Base-by-base conservation (phyloP, 2,888 invertebrate genomes). In the Ennomos erosarius region DNA sequence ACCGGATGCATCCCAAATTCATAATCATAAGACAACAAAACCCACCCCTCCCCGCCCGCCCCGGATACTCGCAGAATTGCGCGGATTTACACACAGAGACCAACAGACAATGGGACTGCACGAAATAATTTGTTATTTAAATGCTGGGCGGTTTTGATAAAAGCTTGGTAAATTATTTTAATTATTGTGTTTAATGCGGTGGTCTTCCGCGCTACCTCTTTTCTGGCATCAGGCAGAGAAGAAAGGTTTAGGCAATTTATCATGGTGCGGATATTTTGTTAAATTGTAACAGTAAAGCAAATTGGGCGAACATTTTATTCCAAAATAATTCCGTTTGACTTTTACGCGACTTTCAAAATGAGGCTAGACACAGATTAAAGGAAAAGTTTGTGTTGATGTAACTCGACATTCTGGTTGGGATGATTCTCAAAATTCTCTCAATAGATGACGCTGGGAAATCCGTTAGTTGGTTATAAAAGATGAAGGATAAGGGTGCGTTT, bases 1-100 rank as follows among this genome's bases (percentile, higher is more conserved):
- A 65, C 71, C 69, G 74, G 73, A 77, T 79, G 76, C 81, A 80
- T 72, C 75, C 76, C 74, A 81, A 69, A 82, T 84, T 85, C 83
- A 83, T 86, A 85, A 85, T 81, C 81, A 77, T 76, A 74, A 80
- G 76, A 81, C 80, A 80, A 76, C 76, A 75, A 71, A 64, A 71
- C 74, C 63, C 55, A 10, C 49, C 47, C 42, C 13, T 12, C 34
- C 9, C 37, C 11, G 26, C 38, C 12, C 52, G 38, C 53, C 40
- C 12, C 47, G 43, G 26, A 12, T 38, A 44, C 44, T 51, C 51
- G 43, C 46, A 57, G 59, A 59, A 67, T 57, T 50, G 57, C 56
- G 51, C 47, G 62, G 58, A 60, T 59, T 55, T 56, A 45, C 40
- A 53, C 43, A 55, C 61, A 60, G 50, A 48, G 47, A 67, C 26